Evolutionary conservation across 2,113 vertebrate species (phyloP).

Genomic region (Scomber colias): DNA sequence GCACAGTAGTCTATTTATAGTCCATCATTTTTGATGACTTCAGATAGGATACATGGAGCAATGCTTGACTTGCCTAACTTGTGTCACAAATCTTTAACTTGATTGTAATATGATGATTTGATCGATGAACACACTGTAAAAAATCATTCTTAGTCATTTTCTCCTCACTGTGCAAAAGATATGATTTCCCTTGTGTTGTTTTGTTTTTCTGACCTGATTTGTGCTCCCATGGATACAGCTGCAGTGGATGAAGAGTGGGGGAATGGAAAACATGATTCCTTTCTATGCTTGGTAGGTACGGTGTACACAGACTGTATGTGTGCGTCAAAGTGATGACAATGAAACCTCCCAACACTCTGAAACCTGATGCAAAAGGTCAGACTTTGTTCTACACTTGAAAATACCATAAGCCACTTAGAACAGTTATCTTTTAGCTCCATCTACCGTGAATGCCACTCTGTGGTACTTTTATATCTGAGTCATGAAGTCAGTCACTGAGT

Average conservation of each 20-base stretch:
- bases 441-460: conserved; percentile 4
- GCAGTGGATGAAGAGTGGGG: conserved; percentile 31
- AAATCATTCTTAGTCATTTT: conserved; percentile 20
- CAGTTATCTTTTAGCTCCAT: conserved; percentile 30
- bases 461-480: neutral
- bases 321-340: conserved; percentile 52
- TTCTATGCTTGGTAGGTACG: conserved; percentile 27
- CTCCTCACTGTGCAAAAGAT: conserved; percentile 37
- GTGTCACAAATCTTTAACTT: conserved; percentile 10
- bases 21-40: neutral
- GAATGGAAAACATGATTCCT: conserved; percentile 69
- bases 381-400: conserved; percentile 47
- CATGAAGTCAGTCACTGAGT: conserved; percentile 14
- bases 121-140: neutral
- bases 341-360: conserved; percentile 33
- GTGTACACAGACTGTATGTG: conserved; percentile 31
- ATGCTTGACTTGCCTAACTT: neutral
- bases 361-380: conserved; percentile 64
- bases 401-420: conserved; percentile 30
- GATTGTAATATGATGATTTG: neutral
- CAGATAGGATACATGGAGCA: conserved; percentile 5
- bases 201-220: conserved; percentile 70
- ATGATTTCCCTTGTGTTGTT: conserved; percentile 53
- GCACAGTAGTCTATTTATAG: conserved; percentile 4
- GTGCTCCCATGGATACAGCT: conserved; percentile 70